Base-by-base conservation (phyloP, 2,797 vertebrate genomes). In the Tauraco hartlaubi region DNA sequence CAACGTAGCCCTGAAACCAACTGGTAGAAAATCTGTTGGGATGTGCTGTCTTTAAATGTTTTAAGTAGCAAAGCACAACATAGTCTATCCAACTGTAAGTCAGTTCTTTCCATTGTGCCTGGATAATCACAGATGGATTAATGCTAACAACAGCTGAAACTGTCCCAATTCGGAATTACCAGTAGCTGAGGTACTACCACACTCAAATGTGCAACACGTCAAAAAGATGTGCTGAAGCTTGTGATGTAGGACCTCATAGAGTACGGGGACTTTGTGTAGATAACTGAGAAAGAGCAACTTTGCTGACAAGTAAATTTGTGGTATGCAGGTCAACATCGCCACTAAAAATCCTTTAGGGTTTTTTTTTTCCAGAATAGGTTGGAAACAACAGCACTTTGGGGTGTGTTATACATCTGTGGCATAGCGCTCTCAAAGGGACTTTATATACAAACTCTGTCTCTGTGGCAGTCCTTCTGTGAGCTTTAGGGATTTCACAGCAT, bases 101-200 rank as follows among this genome's bases (percentile, higher is more conserved):
- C n/a, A 15, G 9, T 73, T 31, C 35, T 88, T 82, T 78, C 46
- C 73, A 1, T 72, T 85, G 51, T 78, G 46, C 14, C 55, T 71
- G 33, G 37, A 51, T 92, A 91, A 88, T 71, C 61, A 86, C 55
- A 87, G 64, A 29, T 44, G 76, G 56, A 93, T 89, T 83, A 87
- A 68, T 44, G 21, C 35, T 66, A 72, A 37, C 17, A 69, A 80
- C 84, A 73, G 21, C 31, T 82, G 48, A 76, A 80, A n/a, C 11
- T 17, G 10, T 43, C 59, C 33, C 41, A 59, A 0, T 91, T 62
- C 58, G 25, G 66, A 79, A 55, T 85, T 87, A 29, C 15, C 20
- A 37, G 43, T 51, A 66, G 66, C 52, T n/a, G 39, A 78, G 26
- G n/a, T 64, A 68, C 6, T 62, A n/a, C 23, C 21, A 10, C 17